phyloP scores from a whole-genome alignment of 53 echinoderm and acorn worm genomes.

The Zoroaster sp. region DNA sequence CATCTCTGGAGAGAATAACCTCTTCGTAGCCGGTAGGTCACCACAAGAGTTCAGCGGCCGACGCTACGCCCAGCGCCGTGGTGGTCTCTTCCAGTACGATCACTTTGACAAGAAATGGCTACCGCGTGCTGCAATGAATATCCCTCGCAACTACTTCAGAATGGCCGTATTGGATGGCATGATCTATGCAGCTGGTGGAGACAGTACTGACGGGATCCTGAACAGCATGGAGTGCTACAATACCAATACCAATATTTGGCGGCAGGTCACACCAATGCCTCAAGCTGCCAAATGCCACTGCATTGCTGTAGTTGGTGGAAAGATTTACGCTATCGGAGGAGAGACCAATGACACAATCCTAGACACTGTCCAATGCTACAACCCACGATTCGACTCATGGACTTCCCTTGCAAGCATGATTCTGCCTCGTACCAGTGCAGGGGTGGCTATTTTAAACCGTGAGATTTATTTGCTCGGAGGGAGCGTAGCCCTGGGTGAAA shows the following conservation, averaged over 20 bases:
- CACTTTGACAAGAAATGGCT: constrained; percentile 99
- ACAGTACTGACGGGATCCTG: constrained; percentile 75
- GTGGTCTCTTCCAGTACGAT: constrained; percentile 95
- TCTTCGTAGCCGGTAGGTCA: constrained; percentile 83
- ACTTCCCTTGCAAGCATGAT: constrained; percentile 84
- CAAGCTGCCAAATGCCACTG: constrained; percentile 78
- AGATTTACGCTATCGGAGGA: constrained; percentile 87
- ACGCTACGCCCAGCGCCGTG: constrained; percentile 83
- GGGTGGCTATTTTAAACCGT: constrained; percentile 80
- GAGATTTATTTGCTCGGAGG: constrained; percentile 98
- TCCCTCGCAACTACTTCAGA: constrained; percentile 82
- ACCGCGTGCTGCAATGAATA: constrained; percentile 87
- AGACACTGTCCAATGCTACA: constrained; percentile 85
- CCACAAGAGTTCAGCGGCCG: constrained; percentile 88
- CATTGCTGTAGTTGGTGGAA: constrained; percentile 80
- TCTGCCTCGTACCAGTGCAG: constrained; percentile 87
- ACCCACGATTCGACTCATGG: constrained; percentile 87
- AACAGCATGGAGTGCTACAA: constrained; percentile 90
- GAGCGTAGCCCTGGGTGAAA: constrained; percentile 90
- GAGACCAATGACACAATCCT: constrained; percentile 83
- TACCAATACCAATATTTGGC: constrained; percentile 84
- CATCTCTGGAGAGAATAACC: constrained; percentile 95
- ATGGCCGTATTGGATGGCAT: constrained; percentile 91
- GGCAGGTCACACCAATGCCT: constrained; percentile 69
- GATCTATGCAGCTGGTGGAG: constrained; percentile 87